A percentile compares a stretch with the other conserved stretches of the same genome.
Conservation (phyloP, 2,888 invertebrate species). For the Marronus borbonicus region DNA sequence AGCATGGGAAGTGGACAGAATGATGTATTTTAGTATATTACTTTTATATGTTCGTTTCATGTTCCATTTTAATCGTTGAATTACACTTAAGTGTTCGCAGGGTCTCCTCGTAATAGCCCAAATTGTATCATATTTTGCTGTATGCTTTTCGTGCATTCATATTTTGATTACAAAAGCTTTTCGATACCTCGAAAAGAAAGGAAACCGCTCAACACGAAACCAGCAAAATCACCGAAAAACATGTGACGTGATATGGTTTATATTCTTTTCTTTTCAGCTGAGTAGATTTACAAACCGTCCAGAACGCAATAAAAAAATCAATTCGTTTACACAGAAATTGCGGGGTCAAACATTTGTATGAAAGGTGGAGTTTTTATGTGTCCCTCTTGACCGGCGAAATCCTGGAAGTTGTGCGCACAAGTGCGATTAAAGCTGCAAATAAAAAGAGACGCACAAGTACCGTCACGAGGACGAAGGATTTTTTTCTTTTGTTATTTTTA, state of each 20-base stretch:
- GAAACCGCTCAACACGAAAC: conserved; percentile 8
- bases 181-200: neutral
- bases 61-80: neutral
- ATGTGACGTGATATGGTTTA: conserved; percentile 25
- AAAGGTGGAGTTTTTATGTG: conserved; percentile 50
- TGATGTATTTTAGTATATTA: no score
- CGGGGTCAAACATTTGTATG: conserved; percentile 51
- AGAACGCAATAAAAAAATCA: conserved; percentile 49
- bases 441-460: conserved; percentile 41
- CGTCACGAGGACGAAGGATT: conserved; percentile 31
- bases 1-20: no score
- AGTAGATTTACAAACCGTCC: conserved; percentile 47
- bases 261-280: conserved; percentile 25
- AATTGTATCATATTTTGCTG: neutral
- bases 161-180: conserved; percentile 2
- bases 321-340: conserved; percentile 49
- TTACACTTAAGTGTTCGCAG: neutral
- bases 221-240: conserved; percentile 33
- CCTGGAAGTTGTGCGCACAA: conserved; percentile 44
- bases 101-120: neutral
- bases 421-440: conserved; percentile 49
- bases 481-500: conserved; percentile 38
- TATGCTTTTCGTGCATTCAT: neutral
- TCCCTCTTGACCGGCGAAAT: conserved; percentile 48
- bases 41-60: no score